phyloP scores from a whole-genome alignment of 2,888 invertebrate species.

The Rhimphoctona megacephalus region DNA sequence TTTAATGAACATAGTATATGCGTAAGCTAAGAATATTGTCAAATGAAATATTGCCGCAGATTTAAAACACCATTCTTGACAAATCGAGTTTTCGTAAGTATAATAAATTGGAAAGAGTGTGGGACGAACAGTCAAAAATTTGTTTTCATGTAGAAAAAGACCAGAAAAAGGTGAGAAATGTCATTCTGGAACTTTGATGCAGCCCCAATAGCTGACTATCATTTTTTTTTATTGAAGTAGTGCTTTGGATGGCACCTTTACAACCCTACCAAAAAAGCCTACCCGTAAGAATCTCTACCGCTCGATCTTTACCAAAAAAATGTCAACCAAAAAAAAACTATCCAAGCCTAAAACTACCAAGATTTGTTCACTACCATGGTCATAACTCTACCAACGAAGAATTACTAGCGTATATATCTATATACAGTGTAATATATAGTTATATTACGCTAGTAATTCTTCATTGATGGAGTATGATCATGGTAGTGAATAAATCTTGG shows the following conservation, averaged over 20 bases:
- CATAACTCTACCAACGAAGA: too few relatives aligned
- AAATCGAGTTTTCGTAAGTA: not conserved
- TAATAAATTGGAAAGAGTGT: not conserved
- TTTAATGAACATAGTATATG: not conserved
- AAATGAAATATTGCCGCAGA: not conserved
- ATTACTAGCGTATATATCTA: too few relatives aligned
- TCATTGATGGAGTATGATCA: too few relatives aligned
- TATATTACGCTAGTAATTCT: too few relatives aligned
- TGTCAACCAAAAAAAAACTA: too few relatives aligned
- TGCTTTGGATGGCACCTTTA: not conserved
- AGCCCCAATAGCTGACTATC: not conserved
- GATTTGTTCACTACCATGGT: too few relatives aligned
- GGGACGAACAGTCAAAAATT: not conserved
- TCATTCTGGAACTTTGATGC: not conserved
- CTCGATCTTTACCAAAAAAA: too few relatives aligned
- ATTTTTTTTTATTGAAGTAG: not conserved
- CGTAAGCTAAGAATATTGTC: not conserved
- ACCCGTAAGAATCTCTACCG: too few relatives aligned
- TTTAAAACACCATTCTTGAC: not conserved
- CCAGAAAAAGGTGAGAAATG: not conserved
- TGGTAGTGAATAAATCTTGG: too few relatives aligned
- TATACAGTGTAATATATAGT: too few relatives aligned
- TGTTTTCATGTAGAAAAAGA: not conserved
- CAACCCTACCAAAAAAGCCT: too few relatives aligned
- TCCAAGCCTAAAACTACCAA: too few relatives aligned